Percentiles rank a stretch among this genome's conserved stretches.
phyloP scores from a whole-genome alignment of 2,797 vertebrate genomes.

The Galaxias olidus region DNA sequence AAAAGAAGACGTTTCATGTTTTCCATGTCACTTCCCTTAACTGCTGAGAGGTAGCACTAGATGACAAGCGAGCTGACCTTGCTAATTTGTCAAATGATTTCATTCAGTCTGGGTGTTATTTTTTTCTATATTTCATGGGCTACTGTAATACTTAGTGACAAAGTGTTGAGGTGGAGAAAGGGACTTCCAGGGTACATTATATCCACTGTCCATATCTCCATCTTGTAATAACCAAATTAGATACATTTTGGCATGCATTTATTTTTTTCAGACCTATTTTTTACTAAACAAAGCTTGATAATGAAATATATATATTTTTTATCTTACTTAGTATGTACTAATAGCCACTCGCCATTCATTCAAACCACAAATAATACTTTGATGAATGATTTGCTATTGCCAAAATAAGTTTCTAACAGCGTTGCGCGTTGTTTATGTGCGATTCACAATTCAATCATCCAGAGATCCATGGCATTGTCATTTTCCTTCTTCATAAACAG shows the following conservation, averaged over 20 bases:
- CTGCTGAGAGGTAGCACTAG: constrained; percentile 43
- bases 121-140: constrained; percentile 24
- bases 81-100: constrained; percentile 47
- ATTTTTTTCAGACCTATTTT: neutral
- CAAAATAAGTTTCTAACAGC: constrained; percentile 14
- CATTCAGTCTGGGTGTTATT: constrained; percentile 26
- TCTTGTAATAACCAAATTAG: too few species aligned
- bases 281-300: neutral
- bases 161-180: constrained; percentile 6
- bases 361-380: neutral
- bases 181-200: constrained; percentile 30
- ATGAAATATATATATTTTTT: neutral
- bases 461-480: constrained; percentile 43
- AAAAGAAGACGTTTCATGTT: constrained; percentile 55
- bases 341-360: neutral
- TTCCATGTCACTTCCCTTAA: constrained; percentile 57
- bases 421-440: constrained; percentile 43
- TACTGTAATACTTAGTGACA: constrained; percentile 9
- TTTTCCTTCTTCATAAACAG: constrained; percentile 63
- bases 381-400: neutral
- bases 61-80: constrained; percentile 33
- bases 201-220: constrained; percentile 4
- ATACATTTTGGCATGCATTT: neutral
- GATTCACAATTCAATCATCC: constrained; percentile 52
- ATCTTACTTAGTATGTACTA: neutral